phyloP scores from a whole-genome alignment of 2,797 vertebrate species.

The Miichthys miiuy region DNA sequence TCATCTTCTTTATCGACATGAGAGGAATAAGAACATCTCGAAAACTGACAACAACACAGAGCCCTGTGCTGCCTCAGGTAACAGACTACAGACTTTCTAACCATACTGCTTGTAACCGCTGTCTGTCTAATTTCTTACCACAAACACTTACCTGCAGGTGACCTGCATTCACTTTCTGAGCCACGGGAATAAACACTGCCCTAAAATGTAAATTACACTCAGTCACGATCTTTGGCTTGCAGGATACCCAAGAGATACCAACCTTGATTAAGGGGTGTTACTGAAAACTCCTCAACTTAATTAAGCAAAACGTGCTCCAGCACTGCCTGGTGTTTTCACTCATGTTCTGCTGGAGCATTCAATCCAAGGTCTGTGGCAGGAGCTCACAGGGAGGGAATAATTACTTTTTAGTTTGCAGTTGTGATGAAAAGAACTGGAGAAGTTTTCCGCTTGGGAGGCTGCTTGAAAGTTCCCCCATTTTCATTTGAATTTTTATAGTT shows the following conservation, averaged over 20 bases:
- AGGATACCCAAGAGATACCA: slow-evolving; percentile 63
- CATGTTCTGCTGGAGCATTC: slow-evolving; percentile 47
- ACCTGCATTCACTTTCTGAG: slow-evolving; percentile 58
- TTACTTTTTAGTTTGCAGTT: slow-evolving; percentile 62
- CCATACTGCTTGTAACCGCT: slow-evolving; percentile 61
- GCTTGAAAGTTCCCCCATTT: slow-evolving; percentile 62
- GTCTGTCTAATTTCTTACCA: slow-evolving; percentile 72
- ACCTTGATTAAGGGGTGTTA: slow-evolving; percentile 65
- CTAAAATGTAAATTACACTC: slow-evolving; percentile 64
- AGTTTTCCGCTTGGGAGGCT: slow-evolving; percentile 67
- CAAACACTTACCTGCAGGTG: slow-evolving; percentile 62
- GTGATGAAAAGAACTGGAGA: slow-evolving; percentile 58
- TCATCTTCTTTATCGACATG: slow-evolving; percentile 93
- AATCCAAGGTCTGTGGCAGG: slow-evolving; percentile 36
- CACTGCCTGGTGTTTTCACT: slow-evolving; percentile 53
- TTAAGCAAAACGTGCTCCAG: slow-evolving; percentile 63
- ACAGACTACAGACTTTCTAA: slow-evolving; percentile 69
- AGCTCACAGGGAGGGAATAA: slow-evolving; percentile 63
- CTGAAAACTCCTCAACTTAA: slow-evolving; percentile 68
- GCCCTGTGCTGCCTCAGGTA: slow-evolving; percentile 93
- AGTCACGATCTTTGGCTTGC: slow-evolving; percentile 63
- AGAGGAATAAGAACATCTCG: slow-evolving; percentile 78
- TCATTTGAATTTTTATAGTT: slow-evolving; percentile 82
- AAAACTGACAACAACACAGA: slow-evolving; percentile 66
- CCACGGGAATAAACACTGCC: slow-evolving; percentile 50